Evolutionary conservation across 1,140 invertebrate species (phyloP), one percentile per base, ranked within the genome.

Genomic region (Ceratina calcarata): DNA sequence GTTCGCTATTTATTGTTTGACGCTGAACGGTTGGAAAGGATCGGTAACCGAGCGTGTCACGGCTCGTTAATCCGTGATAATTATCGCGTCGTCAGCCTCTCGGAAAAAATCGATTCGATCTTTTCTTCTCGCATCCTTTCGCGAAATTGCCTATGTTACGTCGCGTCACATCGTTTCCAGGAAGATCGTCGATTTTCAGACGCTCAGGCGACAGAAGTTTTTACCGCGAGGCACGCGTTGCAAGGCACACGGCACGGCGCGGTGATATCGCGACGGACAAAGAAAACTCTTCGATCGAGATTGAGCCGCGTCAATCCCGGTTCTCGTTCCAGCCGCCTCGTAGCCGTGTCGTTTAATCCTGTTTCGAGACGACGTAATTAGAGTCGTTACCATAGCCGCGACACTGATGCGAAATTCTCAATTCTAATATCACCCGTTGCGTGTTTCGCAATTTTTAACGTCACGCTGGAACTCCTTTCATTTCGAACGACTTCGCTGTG

Each of bases 31-130:
- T 10, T 10, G 84, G 79, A 86, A 82, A 79, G 74, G 69, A 80
- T 78, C 55, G 71, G 71, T 71, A 82, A 79, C 83, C 72, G 83
- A 70, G 66, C 69, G 84, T 86, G 84, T 86, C 80, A 77, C 85
- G 84, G 85, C 85, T 83, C 80, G 80, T 86, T 86, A 86, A 86
- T 45, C 32, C 77, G 24, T 61, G 65, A 80, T 83, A 86, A 86
- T 86, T 79, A 86, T 80, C 32, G 3, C 60, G 80, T 37, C 83
- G 85, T 86, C 77, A 32, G 65, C 71, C n/a, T 57, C 55, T 57
- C 55, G 55, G 55, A 57, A 57, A 18, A 37, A 24, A 71, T 65
- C 45, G 20, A 45, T 45, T 27, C 51, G 49, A n/a, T 32, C 27
- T 37, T n/a, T 32, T 57, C 55, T 62, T 60, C 16, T 55, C 3